Conservation (phyloP, 2,888 invertebrate species). For the Nomada hirtipes region DNA sequence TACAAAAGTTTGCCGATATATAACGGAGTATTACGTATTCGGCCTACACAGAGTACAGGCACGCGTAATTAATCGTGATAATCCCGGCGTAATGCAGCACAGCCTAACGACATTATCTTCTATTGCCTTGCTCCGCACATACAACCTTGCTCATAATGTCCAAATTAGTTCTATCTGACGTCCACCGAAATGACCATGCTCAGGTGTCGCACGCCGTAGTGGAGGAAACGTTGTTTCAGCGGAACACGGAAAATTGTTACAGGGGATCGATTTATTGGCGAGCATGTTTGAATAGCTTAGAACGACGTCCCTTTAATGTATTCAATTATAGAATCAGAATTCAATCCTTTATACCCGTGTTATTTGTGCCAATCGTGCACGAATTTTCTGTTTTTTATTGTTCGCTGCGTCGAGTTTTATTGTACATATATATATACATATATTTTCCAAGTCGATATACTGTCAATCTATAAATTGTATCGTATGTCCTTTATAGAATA, state of each 20-base stretch:
- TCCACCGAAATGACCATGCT: constrained; percentile 62
- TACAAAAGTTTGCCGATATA: constrained; percentile 20
- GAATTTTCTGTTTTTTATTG: constrained; percentile 14
- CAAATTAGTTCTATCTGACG: constrained; percentile 67
- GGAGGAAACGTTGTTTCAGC: constrained; percentile 20
- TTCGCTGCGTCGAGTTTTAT: constrained; percentile 34
- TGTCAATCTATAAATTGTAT: constrained; percentile 21
- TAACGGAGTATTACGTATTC: constrained; percentile 54
- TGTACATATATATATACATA: constrained; percentile 21
- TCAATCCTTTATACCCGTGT: constrained; percentile 1
- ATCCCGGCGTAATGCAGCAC: constrained; percentile 65
- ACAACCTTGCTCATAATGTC: constrained; percentile 69
- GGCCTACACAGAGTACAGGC: constrained; percentile 61
- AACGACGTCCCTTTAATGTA: not conserved
- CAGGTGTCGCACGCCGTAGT: constrained; percentile 33
- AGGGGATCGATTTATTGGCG: constrained; percentile 4
- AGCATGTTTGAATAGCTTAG: not conserved
- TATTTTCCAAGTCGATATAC: constrained; percentile 29
- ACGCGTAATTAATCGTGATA: constrained; percentile 68
- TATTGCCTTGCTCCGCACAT: constrained; percentile 60
- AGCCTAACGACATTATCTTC: constrained; percentile 70
- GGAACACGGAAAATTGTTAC: constrained; percentile 30
- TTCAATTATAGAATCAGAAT: not conserved
- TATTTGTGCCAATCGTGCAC: constrained; percentile 21
- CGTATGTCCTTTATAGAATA: not conserved